Percentiles rank a stretch among this genome's conserved stretches.
Conservation (phyloP, 2,888 invertebrate species). For the Carterocephalus palaemon region DNA sequence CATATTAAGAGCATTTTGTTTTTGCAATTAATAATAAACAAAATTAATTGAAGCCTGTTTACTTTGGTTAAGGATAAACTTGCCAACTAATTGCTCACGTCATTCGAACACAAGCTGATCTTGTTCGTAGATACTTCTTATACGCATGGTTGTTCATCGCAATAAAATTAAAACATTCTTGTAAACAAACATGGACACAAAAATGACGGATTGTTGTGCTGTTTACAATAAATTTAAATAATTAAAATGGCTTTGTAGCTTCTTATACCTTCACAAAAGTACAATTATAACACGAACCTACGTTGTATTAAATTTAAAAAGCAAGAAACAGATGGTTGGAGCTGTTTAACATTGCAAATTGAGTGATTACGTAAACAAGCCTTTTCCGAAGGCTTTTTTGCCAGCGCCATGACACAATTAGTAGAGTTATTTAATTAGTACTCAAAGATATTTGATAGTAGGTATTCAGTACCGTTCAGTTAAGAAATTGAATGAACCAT, state of each 20-base stretch:
- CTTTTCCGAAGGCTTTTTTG: conserved; percentile 59
- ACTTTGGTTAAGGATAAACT: no score
- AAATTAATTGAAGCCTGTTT: no score
- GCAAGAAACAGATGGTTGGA: conserved; percentile 49
- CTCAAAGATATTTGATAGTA: conserved; percentile 68
- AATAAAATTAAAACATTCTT: conserved; percentile 7
- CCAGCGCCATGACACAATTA: conserved; percentile 49
- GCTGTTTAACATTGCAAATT: conserved; percentile 75
- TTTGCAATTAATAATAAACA: no score
- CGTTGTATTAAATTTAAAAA: conserved; percentile 41
- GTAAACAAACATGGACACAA: neutral
- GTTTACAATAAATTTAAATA: no score
- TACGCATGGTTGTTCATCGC: neutral
- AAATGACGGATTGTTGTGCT: no score
- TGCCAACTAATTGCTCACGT: no score
- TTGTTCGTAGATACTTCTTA: neutral
- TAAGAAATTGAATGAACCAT: conserved; percentile 27
- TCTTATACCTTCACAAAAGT: conserved; percentile 36
- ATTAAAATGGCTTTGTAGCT: no score
- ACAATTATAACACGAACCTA: conserved; percentile 26
- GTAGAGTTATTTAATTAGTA: conserved; percentile 52
- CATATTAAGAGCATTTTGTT: no score
- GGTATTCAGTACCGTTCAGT: conserved; percentile 47
- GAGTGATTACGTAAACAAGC: conserved; percentile 73
- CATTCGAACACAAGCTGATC: no score